Conservation (phyloP, 2,888 invertebrate species). For the Fabriciana adippe region DNA sequence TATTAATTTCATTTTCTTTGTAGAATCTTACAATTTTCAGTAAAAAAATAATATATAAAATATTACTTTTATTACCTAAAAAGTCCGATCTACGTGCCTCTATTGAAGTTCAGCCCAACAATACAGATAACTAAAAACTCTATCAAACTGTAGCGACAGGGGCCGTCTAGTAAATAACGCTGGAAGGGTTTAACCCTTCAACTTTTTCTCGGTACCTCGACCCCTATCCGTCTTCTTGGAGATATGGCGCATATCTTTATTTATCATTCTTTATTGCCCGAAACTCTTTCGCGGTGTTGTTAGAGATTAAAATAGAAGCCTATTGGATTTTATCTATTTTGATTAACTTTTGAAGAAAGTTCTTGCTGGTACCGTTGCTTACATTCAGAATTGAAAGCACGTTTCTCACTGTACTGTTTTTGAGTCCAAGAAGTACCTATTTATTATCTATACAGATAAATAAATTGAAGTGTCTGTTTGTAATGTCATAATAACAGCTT, state of each 20-base stretch:
- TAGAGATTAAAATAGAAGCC: slow-evolving; percentile 44
- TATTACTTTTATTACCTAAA: slow-evolving; percentile 6
- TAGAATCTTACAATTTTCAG: background rate
- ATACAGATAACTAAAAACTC: slow-evolving; percentile 58
- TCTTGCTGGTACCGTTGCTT: background rate
- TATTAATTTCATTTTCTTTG: too few species aligned
- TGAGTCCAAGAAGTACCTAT: too few species aligned
- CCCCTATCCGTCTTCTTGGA: slow-evolving; percentile 72
- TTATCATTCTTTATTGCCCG: slow-evolving; percentile 68
- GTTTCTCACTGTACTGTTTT: too few species aligned
- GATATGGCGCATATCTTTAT: slow-evolving; percentile 77
- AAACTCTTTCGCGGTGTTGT: slow-evolving; percentile 69
- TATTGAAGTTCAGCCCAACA: slow-evolving; percentile 30
- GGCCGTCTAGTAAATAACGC: slow-evolving; percentile 64
- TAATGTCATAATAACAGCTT: too few species aligned
- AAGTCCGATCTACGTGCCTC: slow-evolving; percentile 20
- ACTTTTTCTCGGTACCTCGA: slow-evolving; percentile 64
- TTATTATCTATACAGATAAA: too few species aligned
- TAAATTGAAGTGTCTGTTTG: too few species aligned
- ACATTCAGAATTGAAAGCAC: background rate
- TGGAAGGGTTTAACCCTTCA: slow-evolving; percentile 73
- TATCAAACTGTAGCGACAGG: slow-evolving; percentile 60
- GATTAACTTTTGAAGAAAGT: slow-evolving; percentile 25
- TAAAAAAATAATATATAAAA: background rate
- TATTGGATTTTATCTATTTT: slow-evolving; percentile 37